phyloP scores from a whole-genome alignment of 37 sponge, comb jelly and placozoan genomes.

The Eunapius fragilis region DNA sequence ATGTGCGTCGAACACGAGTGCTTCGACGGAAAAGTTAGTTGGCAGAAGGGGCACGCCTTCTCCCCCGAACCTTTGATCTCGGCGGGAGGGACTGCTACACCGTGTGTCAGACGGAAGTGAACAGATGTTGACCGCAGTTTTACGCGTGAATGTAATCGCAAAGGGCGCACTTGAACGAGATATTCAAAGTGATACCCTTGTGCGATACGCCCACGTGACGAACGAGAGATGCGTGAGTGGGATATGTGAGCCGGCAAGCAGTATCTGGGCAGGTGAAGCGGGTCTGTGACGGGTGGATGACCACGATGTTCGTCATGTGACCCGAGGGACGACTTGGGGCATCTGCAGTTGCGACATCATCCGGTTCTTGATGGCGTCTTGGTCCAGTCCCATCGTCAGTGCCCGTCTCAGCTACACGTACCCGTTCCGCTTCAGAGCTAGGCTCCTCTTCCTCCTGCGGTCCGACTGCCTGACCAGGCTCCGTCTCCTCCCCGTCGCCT shows the following conservation, averaged over 20 bases:
- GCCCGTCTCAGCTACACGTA: too few species aligned
- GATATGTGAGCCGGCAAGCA: neutral
- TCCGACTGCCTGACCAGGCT: too few species aligned
- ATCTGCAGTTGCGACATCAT: too few species aligned
- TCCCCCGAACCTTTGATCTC: neutral
- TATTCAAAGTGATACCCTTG: neutral
- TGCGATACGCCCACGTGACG: neutral
- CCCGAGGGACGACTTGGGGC: neutral
- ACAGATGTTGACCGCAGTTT: neutral
- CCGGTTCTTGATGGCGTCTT: neutral
- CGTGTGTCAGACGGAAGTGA: neutral
- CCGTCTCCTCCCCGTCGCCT: neutral
- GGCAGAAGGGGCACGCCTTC: neutral
- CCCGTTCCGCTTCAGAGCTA: too few species aligned
- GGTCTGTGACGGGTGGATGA: neutral
- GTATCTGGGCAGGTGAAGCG: neutral
- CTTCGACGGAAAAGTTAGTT: neutral
- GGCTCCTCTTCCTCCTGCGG: too few species aligned
- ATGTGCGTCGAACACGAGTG: neutral
- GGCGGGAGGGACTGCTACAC: neutral
- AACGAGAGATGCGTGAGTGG: neutral
- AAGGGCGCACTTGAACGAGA: neutral
- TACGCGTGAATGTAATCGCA: neutral
- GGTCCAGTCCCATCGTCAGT: neutral
- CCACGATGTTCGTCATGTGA: neutral